phyloP scores from a whole-genome alignment of 2,113 vertebrate genomes.

The Aphelocoma coerulescens region DNA sequence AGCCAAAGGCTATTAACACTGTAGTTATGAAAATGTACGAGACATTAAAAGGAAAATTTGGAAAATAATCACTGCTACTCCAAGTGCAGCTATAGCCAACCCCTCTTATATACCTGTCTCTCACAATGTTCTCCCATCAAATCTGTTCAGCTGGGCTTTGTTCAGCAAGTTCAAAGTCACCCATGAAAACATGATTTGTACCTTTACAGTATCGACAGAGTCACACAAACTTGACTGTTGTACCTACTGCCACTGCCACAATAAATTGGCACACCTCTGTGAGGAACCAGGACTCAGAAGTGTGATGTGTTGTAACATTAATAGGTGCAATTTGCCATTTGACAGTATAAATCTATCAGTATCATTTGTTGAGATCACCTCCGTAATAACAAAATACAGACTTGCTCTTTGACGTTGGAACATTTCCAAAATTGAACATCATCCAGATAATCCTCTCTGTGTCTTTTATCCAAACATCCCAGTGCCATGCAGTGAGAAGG shows the following conservation, averaged over 20 bases:
- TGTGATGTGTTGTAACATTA: not conserved
- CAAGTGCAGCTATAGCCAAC: not conserved
- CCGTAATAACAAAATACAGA: not conserved
- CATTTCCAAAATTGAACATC: slow-evolving; percentile 16
- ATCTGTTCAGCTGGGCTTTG: not conserved
- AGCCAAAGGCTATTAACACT: not conserved
- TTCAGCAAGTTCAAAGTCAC: not conserved
- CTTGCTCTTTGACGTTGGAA: not conserved
- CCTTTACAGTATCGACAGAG: not conserved
- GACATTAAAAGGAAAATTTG: not conserved
- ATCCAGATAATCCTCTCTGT: not conserved
- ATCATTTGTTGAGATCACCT: not conserved
- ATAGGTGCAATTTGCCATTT: not conserved
- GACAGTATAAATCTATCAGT: not conserved
- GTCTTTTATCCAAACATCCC: slow-evolving; percentile 33
- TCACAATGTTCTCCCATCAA: not conserved
- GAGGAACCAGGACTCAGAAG: not conserved
- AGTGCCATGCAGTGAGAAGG: not conserved
- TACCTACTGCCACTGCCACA: not conserved
- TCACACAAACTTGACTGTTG: not conserved
- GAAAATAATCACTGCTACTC: not conserved
- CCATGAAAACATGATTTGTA: not conserved
- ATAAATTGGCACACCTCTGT: not conserved
- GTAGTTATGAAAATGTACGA: not conserved
- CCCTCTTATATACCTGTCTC: not conserved